Conservation (phyloP, 2,113 vertebrate species). For the Triplophysa rosa region DNA sequence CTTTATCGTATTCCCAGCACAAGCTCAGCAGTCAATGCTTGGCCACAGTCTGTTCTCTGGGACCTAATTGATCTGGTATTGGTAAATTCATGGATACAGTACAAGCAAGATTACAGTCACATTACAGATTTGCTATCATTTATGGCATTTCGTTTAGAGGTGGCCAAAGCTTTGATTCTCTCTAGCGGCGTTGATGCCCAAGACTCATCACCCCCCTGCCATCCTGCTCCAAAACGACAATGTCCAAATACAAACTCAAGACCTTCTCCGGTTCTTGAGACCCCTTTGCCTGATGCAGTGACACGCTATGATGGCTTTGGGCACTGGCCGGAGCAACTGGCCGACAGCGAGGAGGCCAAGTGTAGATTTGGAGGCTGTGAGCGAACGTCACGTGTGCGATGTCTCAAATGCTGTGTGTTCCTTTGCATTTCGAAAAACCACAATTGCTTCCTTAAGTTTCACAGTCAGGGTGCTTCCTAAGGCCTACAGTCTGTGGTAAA, state of each 20-base stretch:
- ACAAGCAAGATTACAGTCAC: slow-evolving; percentile 57
- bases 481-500: slow-evolving; percentile 8
- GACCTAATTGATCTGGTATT: slow-evolving; percentile 73
- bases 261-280: slow-evolving; percentile 61
- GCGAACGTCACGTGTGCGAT: slow-evolving; percentile 73
- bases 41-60: slow-evolving; percentile 77
- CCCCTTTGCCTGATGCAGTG: slow-evolving; percentile 67
- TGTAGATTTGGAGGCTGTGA: slow-evolving; percentile 75
- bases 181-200: slow-evolving; percentile 61
- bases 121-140: slow-evolving; percentile 61
- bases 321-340: slow-evolving; percentile 79
- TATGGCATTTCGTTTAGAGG: slow-evolving; percentile 76
- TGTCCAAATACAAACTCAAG: slow-evolving; percentile 48
- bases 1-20: slow-evolving; percentile 72
- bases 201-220: slow-evolving; percentile 67
- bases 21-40: slow-evolving; percentile 58
- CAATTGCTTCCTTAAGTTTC: slow-evolving; percentile 80
- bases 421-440: slow-evolving; percentile 78
- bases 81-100: slow-evolving; percentile 77
- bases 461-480: slow-evolving; percentile 65
- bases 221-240: slow-evolving; percentile 54
- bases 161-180: slow-evolving; percentile 72
- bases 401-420: slow-evolving; percentile 80
- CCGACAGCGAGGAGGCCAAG: slow-evolving; percentile 68
- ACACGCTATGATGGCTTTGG: slow-evolving; percentile 72